These are phyloP conservation scores for Cenopis cana DNA, from an alignment of 2,888 invertebrate genomes.

Conservation along the genomic window DNA sequence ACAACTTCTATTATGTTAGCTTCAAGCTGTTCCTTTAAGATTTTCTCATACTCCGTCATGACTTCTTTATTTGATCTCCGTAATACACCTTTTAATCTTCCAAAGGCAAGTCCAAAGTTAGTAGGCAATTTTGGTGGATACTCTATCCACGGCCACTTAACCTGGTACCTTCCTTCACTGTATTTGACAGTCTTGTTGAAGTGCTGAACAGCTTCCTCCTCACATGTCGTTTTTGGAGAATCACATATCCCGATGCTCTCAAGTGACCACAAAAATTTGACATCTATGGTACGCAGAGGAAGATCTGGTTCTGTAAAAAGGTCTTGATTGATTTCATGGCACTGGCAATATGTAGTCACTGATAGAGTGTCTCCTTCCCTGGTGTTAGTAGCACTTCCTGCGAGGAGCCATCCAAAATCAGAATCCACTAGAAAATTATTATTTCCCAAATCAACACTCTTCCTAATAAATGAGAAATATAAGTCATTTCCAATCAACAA, in stretches of 20 bases:
- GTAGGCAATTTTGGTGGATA: constrained; percentile 44
- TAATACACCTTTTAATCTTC: constrained; percentile 39
- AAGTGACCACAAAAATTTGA: not conserved
- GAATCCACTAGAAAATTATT: too few relatives aligned
- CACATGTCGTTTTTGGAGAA: constrained; percentile 13
- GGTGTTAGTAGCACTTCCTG: not conserved
- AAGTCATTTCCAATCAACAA: too few relatives aligned
- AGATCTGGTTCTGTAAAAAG: not conserved
- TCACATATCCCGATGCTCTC: constrained; percentile 25
- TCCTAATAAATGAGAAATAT: too few relatives aligned
- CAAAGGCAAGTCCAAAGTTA: constrained; percentile 45
- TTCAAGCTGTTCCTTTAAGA: constrained; percentile 4
- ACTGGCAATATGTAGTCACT: not conserved
- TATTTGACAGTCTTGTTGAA: constrained; percentile 26
- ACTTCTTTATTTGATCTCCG: constrained; percentile 37
- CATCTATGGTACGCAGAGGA: not conserved
- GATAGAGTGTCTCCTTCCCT: not conserved
- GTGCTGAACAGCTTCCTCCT: constrained; percentile 3
- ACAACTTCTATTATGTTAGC: not conserved
- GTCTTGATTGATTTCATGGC: not conserved
- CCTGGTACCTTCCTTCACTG: constrained; percentile 40
- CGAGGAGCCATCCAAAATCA: not conserved
- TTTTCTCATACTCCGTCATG: constrained; percentile 24
- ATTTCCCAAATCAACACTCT: too few relatives aligned
- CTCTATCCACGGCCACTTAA: constrained; percentile 47